Evolutionary conservation across 2,888 invertebrate genomes (phyloP).

Genomic region (Diploptera punctata): DNA sequence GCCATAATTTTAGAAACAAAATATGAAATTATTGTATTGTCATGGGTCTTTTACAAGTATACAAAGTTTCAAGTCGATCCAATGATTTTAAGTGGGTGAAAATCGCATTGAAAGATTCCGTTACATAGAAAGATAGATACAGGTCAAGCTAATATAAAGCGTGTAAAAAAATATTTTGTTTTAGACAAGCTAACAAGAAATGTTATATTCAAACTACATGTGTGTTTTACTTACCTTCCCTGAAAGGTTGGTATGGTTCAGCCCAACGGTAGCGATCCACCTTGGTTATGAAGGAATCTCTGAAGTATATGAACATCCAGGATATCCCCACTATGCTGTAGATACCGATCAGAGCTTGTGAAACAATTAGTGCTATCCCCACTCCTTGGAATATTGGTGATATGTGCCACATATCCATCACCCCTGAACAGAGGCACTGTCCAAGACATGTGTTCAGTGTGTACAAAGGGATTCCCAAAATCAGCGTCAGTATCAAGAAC

Average conservation of each 20-base stretch:
- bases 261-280: conserved; percentile 81
- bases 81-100: too few species aligned
- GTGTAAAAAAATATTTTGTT: too few species aligned
- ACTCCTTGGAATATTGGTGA: conserved; percentile 89
- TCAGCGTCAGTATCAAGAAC: conserved; percentile 81
- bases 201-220: too few species aligned
- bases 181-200: too few species aligned
- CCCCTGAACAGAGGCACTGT: conserved; percentile 82
- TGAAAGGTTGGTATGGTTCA: conserved; percentile 72
- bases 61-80: too few species aligned
- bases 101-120: too few species aligned
- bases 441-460: conserved; percentile 86
- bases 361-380: conserved; percentile 79
- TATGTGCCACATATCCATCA: conserved; percentile 92
- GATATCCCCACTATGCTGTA: conserved; percentile 90
- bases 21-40: too few species aligned
- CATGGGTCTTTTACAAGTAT: too few species aligned
- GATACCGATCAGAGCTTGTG: conserved; percentile 82
- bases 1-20: too few species aligned
- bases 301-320: conserved; percentile 89
- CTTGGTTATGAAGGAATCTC: conserved; percentile 84
- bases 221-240: conserved; percentile 61
- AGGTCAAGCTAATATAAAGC: too few species aligned
- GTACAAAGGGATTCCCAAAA: conserved; percentile 84
- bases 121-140: too few species aligned